Base-by-base conservation (phyloP, 2,888 invertebrate species). In the Elmis aenea region DNA sequence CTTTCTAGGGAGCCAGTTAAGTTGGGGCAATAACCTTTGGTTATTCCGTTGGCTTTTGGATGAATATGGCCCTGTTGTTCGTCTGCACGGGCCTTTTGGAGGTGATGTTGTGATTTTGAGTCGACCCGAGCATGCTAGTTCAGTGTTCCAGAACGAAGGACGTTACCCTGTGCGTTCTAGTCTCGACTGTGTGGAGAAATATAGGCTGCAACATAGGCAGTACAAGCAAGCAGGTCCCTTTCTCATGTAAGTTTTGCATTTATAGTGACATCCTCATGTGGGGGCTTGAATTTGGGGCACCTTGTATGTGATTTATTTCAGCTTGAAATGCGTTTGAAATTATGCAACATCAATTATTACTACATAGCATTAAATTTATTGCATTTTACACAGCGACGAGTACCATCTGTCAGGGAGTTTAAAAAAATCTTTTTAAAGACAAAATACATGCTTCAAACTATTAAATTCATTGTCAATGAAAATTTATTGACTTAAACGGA, bases 61-160 rank as follows among this genome's bases (percentile, higher is more conserved):
- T 30, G 64, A 68, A 43, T 81, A 82, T 45, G 82, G 82, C 1
- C 79, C 81, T 1, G 73, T 82, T 2, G 80, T 81, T 5, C 72
- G 81, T 30, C 70, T 81, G 29, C 73, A 78, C 12, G 80, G 79
- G 13, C 79, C 80, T 0, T 68, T 82, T 24, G 77, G 79, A 1
- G 72, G 74, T 1, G 77, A 81, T 46, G 74, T 82, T 11, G 76
- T 82, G 2, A 67, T 82, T 41, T 64, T 81, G 26, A 76, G 72
- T 54, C 73, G 79, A 31, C 80, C 81, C 0, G 80, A 80, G 37
- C 78, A 81, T 50, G 77, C 79, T 23, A 72, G 74, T 40, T 72
- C 76, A 45, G 75, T 81, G 2, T 77, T 77, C 45, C 64, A 71
- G 2, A 73, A 74, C 59, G 81, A 82, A 51, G 79, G 77, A 0